Evolutionary conservation across 2,888 invertebrate genomes (phyloP), one percentile per base, ranked within the genome.

Genomic region (Drosophila austrosaltans): DNA sequence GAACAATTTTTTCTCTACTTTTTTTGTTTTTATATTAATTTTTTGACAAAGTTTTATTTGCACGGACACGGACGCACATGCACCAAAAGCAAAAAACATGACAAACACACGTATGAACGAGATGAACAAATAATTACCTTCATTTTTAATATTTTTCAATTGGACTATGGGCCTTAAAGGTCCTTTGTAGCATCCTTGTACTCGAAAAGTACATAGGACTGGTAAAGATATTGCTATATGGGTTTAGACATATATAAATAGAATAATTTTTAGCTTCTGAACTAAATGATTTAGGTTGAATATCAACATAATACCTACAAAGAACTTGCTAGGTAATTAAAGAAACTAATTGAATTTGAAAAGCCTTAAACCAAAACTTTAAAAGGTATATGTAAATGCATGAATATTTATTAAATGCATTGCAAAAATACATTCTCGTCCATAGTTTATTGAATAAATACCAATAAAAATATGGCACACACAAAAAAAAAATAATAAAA

Each of bases 21-120:
- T 75, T 68, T 68, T 73, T 87, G 87, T 78, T 63, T 63, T 76
- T 75, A 70, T 75, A 70, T 63, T 75, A 69, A 77, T 72, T 64
- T 71, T 69, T 73, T 68, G 70, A 67, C 69, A 65, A 68, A 76
- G 71, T 64, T 66, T 64, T 63, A 74, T 48, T 48, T 48, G 48
- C 22, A 10, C 48, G 7, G 20, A 48, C 44, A 44, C 44, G 20
- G 7, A 22, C 2, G 8, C 20, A 8, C 2, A 36, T 32, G 10
- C 8, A 44, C 44, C 20, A 8, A 68, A 53, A 59, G 68, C 62
- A 70, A 64, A 73, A 66, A 78, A 79, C 75, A 83, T 65, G 75
- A 71, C 60, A 74, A 68, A 68, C 61, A 62, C 64, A 53, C 30
- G 36, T 36, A 10, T 10, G 10, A 36, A 36, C 36, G 36, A 1